Conservation (phyloP, 1,140 invertebrate genomes). For the Teleogryllus occipitalis region DNA sequence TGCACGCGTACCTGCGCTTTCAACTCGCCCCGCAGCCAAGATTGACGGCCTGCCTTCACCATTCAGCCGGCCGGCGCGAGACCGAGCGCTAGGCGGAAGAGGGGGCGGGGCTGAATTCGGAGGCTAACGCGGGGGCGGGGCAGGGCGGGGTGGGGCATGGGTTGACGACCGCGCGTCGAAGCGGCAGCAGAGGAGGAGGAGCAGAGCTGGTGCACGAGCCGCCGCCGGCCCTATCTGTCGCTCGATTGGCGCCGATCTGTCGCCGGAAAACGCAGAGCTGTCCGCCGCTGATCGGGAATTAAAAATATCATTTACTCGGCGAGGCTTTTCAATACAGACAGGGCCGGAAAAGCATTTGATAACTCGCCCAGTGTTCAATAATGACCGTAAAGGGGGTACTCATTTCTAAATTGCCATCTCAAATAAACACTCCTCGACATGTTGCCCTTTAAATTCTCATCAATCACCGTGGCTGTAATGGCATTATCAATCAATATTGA, state of each 20-base stretch:
- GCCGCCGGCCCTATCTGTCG: background rate
- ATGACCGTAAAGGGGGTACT: background rate
- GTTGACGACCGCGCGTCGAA: no score
- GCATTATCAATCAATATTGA: constrained; percentile 1
- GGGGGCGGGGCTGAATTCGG: background rate
- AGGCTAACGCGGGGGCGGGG: background rate
- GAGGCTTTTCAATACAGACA: background rate
- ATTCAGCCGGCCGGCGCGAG: background rate
- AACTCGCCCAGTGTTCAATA: constrained; percentile 1
- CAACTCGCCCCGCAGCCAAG: no score
- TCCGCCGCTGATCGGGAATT: constrained; percentile 2
- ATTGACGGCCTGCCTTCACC: background rate
- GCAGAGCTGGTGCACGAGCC: background rate
- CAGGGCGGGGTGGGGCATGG: no score
- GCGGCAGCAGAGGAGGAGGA: background rate
- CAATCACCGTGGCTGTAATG: background rate
- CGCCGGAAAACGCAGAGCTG: background rate
- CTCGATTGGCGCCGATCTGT: background rate
- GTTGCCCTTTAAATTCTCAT: constrained; percentile 4
- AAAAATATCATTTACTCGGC: constrained; percentile 1
- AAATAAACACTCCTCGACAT: constrained; percentile 1
- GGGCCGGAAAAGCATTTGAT: constrained; percentile 3
- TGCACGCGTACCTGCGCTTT: no score
- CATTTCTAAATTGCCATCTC: constrained; percentile 4
- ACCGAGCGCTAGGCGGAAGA: background rate